Evolutionary conservation across 92 coral and sea anemone genomes (phyloP), one percentile per base, ranked within the genome.

Genomic region (Virgularia gustaviana): DNA sequence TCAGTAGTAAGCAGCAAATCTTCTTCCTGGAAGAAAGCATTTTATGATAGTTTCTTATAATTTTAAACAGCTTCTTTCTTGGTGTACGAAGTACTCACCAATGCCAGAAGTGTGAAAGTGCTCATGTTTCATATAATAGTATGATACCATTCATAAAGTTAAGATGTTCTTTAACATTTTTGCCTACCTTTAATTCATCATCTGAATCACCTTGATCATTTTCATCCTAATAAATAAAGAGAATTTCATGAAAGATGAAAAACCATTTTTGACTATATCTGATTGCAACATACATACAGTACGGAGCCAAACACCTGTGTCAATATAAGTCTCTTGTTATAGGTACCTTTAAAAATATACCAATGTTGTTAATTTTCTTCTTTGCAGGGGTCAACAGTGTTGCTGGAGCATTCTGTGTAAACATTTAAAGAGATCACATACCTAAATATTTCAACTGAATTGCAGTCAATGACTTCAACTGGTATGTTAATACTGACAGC

Each of bases 321-420:
- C 45, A 7, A 7, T 39, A 7, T 15, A 39, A 39, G 45, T 39
- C 2, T 55, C 32, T n/a, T 4, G 28, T n/a, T 55, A 11, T 33
- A 13, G 23, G 22, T 49, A 89, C 99, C 88, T 89, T 94, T 53
- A 94, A 80, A 80, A 94, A 94, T 59, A 94, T 94, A 18, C 99
- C 99, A 72, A 94, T 85, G 53, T 89, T 94, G 37, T 78, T 79
- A 65, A 94, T 94, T 73, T 94, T 89, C 79, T 94, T 94, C 76
- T 94, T 94, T 49, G 99, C 99, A 10, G 88, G 86, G 24, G 99
- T 94, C 22, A 94, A 83, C 35, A 94, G 49, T 0, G 94, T 78
- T 38, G 99, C 94, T 29, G 99, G 84, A 18, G 88, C 73, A 56
- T 76, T 88, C 99, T 94, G n/a, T n/a, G n/a, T n/a, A 49, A 32